phyloP scores from a whole-genome alignment of 1,140 invertebrate genomes.

The Pantala flavescens region DNA sequence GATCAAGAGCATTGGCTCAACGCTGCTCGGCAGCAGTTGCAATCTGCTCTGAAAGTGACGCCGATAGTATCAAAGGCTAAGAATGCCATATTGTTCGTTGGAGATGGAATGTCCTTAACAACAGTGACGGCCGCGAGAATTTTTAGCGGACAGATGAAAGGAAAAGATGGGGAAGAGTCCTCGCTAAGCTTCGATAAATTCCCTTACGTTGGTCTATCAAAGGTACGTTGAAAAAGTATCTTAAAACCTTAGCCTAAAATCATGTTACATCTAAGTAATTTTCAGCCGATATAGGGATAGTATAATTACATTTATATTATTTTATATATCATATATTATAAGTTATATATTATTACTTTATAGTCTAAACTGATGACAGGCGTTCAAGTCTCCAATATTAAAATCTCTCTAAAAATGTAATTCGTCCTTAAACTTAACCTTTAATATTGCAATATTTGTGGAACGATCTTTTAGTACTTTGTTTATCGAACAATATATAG shows the following conservation, averaged over 20 bases:
- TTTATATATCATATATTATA: no score
- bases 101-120: constrained; percentile 87
- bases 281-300: constrained; percentile 13
- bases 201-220: constrained; percentile 68
- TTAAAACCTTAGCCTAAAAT: background rate
- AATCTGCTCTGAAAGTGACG: no score
- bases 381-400: no score
- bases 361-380: no score
- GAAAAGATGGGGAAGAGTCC: constrained; percentile 50
- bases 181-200: constrained; percentile 70
- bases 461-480: no score
- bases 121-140: constrained; percentile 79
- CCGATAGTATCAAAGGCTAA: constrained; percentile 44
- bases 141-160: constrained; percentile 37
- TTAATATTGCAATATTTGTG: no score
- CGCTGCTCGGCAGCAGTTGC: no score
- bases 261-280: background rate
- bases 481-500: no score
- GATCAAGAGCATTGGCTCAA: no score
- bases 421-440: no score
- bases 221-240: constrained; percentile 43
- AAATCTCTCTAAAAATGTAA: no score
- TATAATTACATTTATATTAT: constrained; percentile 17
- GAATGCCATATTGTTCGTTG: constrained; percentile 85
- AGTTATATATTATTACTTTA: no score